Conservation (phyloP, 1,140 invertebrate genomes). For the Grapholita molesta region DNA sequence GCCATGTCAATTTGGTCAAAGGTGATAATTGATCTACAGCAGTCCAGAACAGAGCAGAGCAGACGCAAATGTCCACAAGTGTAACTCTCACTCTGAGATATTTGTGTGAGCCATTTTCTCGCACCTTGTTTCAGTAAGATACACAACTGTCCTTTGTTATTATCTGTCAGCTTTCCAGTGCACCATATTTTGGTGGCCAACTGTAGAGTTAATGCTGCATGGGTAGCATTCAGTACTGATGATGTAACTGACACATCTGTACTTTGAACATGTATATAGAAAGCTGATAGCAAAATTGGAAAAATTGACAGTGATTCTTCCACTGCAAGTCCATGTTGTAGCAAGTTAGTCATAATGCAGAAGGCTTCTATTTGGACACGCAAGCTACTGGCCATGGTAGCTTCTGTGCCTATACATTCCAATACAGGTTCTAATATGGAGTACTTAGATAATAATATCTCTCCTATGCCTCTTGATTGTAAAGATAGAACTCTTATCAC, state of each 20-base stretch:
- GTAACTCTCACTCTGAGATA: conserved; percentile 39
- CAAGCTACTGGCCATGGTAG: conserved; percentile 71
- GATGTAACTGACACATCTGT: conserved; percentile 68
- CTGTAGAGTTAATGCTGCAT: conserved; percentile 72
- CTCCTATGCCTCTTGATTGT: conserved; percentile 62
- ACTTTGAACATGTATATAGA: conserved; percentile 77
- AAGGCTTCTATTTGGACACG: conserved; percentile 81
- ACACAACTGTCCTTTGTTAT: conserved; percentile 53
- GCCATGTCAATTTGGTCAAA: conserved; percentile 42
- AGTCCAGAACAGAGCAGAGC: conserved; percentile 52
- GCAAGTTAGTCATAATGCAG: conserved; percentile 69
- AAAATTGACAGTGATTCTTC: conserved; percentile 58
- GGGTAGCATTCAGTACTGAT: conserved; percentile 70
- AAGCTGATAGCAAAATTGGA: conserved; percentile 64
- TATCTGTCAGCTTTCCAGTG: conserved; percentile 34
- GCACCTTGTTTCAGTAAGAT: conserved; percentile 56
- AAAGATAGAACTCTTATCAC: conserved; percentile 74
- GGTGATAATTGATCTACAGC: conserved; percentile 47
- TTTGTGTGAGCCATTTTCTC: conserved; percentile 58
- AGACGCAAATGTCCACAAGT: conserved; percentile 60
- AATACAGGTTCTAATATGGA: conserved; percentile 69
- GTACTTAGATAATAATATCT: conserved; percentile 64
- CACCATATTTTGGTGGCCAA: conserved; percentile 49
- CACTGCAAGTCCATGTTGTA: conserved; percentile 62
- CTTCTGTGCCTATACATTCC: conserved; percentile 71